phyloP scores from a whole-genome alignment of 2,888 invertebrate species.

The Temnothorax ravouxi region DNA sequence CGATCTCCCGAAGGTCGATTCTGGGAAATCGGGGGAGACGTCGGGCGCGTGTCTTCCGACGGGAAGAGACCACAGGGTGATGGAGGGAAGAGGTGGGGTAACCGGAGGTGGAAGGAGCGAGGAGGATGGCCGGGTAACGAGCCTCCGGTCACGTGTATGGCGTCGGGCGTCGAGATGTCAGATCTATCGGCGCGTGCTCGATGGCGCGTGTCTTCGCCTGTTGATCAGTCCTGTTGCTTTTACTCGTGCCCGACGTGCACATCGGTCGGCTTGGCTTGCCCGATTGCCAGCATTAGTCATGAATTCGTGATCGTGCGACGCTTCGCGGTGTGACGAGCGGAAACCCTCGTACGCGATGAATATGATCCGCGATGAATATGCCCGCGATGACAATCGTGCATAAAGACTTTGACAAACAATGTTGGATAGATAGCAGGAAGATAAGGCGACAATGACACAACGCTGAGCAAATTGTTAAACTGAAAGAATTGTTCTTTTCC shows the following conservation, averaged over 20 bases:
- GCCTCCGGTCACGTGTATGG: constrained; percentile 82
- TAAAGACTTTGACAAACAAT: constrained; percentile 3
- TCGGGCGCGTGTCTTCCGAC: constrained; percentile 82
- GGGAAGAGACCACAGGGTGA: constrained; percentile 63
- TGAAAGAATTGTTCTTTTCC: not conserved
- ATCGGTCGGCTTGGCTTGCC: constrained; percentile 22
- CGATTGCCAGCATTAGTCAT: constrained; percentile 66
- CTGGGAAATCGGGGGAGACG: constrained; percentile 78
- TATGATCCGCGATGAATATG: constrained; percentile 4
- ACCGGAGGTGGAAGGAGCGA: constrained; percentile 59
- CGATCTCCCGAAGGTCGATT: constrained; percentile 74
- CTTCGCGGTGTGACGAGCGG: constrained; percentile 31
- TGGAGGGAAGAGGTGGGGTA: constrained; percentile 54
- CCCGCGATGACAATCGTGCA: constrained; percentile 17
- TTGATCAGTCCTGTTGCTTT: constrained; percentile 72
- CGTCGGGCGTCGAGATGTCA: constrained; percentile 80
- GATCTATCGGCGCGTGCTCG: constrained; percentile 81
- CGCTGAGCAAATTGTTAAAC: not conserved
- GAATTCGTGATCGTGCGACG: constrained; percentile 59
- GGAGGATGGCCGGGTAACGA: constrained; percentile 76
- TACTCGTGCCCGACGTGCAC: constrained; percentile 45
- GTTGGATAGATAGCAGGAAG: not conserved
- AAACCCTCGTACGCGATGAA: not conserved
- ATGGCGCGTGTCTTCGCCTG: constrained; percentile 81
- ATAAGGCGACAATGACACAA: not conserved